Evolutionary conservation across 2,113 vertebrate genomes (phyloP), one percentile per base, ranked within the genome.

Genomic region (Scortum barcoo): DNA sequence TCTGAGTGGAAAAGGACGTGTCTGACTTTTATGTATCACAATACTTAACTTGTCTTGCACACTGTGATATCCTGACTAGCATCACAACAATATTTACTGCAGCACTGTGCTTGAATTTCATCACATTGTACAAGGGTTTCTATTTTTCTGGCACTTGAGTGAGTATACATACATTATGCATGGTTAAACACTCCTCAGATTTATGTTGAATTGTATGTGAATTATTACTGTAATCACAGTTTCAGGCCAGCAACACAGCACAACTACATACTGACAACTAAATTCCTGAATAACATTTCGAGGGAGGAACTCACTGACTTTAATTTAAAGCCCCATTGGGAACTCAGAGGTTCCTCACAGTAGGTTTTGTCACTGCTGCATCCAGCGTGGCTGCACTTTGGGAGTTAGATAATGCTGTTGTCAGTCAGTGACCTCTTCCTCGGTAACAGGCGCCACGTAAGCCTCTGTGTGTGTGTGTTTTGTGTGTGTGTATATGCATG

Each of bases 341-440:
- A 69, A 58, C 38, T 80, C 50, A 30, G 51, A 71, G 50, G 65
- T 56, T 53, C 57, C 53, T 71, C 50, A 7, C 16, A 50, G 76
- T 44, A 24, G 28, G 68, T 51, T 67, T 57, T 54, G 75, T 84
- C 30, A 0, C 61, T 65, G 33, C 63, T 71, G 50, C 42, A 81
- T 62, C 56, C 48, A 13, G 61, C 20, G 2, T 53, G 66, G 76
- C 76, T 38, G 42, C 72, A 72, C 71, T 83, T 73, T 71, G 71
- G 50, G 71, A 77, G 73, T 88, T 86, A 81, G 79, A 87, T 88
- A 90, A 91, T 76, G 66, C 68, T 69, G 71, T 84, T 91, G 85
- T 88, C 81, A 88, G 86, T 86, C 78, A 72, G 63, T 88, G 90
- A 91, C 87, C 88, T 92, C 89, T 89, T 90, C 80, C 70, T 90